Percentiles rank a stretch among this genome's conserved stretches.
Conservation (phyloP, 1,140 invertebrate species). For the Chrysomallon squamiferum region DNA sequence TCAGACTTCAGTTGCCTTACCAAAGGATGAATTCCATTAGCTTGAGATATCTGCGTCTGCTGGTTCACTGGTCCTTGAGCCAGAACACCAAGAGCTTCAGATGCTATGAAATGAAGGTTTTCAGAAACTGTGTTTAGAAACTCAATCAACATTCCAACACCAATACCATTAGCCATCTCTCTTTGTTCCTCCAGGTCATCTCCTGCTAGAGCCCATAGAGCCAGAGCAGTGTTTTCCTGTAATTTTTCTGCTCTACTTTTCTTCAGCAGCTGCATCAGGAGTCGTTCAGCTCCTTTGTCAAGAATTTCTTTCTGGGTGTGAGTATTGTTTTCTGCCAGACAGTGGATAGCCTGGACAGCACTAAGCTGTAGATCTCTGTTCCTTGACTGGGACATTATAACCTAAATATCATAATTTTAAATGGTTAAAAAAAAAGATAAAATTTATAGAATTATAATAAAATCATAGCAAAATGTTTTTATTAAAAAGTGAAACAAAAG, state of each 20-base stretch:
- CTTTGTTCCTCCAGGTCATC: slow-evolving; percentile 49
- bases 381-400: slow-evolving; percentile 30
- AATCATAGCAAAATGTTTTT: not conserved
- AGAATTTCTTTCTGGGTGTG: slow-evolving; percentile 50
- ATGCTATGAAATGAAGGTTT: slow-evolving; percentile 59
- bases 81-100: slow-evolving; percentile 57
- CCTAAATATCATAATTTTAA: not conserved
- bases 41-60: slow-evolving; percentile 50
- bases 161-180: slow-evolving; percentile 57
- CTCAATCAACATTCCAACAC: slow-evolving; percentile 55
- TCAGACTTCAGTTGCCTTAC: slow-evolving; percentile 49
- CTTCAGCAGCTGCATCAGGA: slow-evolving; percentile 53
- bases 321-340: slow-evolving; percentile 51
- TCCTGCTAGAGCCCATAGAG: slow-evolving; percentile 61
- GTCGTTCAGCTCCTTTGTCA: slow-evolving; percentile 44
- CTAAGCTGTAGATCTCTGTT: slow-evolving; percentile 52
- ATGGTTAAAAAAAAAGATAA: slow-evolving; percentile 1
- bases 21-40: slow-evolving; percentile 56
- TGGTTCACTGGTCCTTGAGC: slow-evolving; percentile 55
- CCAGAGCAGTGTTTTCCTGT: slow-evolving; percentile 58
- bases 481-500: not conserved
- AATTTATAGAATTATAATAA: not conserved
- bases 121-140: slow-evolving; percentile 57
- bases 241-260: slow-evolving; percentile 44
- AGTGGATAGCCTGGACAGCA: slow-evolving; percentile 56